Evolutionary conservation across 2,797 vertebrate species (phyloP).

Genomic region (Spea hammondii): DNA sequence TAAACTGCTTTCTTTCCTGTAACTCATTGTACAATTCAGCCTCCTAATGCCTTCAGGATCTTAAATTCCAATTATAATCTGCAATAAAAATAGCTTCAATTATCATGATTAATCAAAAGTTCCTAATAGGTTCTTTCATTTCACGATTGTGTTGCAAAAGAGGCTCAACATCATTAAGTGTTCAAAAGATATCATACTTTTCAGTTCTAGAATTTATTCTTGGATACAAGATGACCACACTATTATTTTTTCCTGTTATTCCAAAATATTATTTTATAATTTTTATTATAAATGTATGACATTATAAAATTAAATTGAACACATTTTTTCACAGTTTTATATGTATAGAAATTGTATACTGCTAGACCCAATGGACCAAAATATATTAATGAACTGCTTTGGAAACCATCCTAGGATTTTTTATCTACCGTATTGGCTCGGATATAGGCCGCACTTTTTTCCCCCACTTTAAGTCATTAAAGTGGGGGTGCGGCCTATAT

Average conservation of each 20-base stretch:
- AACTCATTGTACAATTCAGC: slow-evolving; percentile 24
- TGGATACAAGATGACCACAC: background rate
- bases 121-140: slow-evolving; percentile 31
- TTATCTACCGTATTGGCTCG: too few species aligned
- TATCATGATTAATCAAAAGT: slow-evolving; percentile 42
- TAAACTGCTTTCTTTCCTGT: slow-evolving; percentile 19
- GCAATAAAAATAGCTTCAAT: slow-evolving; percentile 35
- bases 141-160: slow-evolving; percentile 26
- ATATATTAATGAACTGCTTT: too few species aligned
- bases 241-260: background rate
- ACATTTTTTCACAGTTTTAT: too few species aligned
- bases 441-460: too few species aligned
- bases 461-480: too few species aligned
- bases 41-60: slow-evolving; percentile 26
- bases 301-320: too few species aligned
- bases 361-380: too few species aligned
- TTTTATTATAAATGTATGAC: too few species aligned
- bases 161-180: slow-evolving; percentile 10
- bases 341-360: too few species aligned
- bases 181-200: background rate
- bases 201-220: background rate
- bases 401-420: too few species aligned
- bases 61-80: slow-evolving; percentile 35
- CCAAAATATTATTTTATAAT: too few species aligned
- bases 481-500: too few species aligned